These are phyloP conservation scores for Ascidia mentula DNA, from an alignment of 23 tunicate genomes.

Conservation along the genomic window DNA sequence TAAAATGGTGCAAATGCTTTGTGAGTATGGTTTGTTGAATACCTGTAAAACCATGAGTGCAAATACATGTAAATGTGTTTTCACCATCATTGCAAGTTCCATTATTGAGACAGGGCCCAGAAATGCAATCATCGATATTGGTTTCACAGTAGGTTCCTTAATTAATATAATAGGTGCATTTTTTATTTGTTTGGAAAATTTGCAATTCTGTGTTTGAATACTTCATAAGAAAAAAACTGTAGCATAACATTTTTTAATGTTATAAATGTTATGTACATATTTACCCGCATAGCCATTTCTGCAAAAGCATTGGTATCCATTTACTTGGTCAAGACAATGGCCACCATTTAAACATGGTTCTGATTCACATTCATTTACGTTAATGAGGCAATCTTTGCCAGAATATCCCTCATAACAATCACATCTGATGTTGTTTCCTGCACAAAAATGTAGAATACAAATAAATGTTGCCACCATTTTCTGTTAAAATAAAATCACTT, in stretches of 20 bases:
- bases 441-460: neutral
- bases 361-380: slow-evolving; percentile 41
- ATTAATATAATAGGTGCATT: neutral
- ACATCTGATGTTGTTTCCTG: neutral
- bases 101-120: slow-evolving; percentile 17
- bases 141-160: neutral
- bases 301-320: slow-evolving; percentile 12
- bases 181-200: neutral
- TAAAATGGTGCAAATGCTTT: neutral
- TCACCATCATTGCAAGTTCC: slow-evolving; percentile 24
- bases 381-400: slow-evolving; percentile 10
- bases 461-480: neutral
- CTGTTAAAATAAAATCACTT: too few relatives aligned
- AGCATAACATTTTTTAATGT: neutral
- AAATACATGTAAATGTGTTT: neutral
- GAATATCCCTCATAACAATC: slow-evolving; percentile 12
- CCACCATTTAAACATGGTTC: slow-evolving; percentile 23
- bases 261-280: neutral
- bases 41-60: slow-evolving; percentile 23
- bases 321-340: slow-evolving; percentile 7
- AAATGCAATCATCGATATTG: neutral
- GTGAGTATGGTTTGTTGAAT: too few relatives aligned
- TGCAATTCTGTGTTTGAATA: neutral
- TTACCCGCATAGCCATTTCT: neutral
- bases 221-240: neutral